Conservation (phyloP, 2,888 invertebrate genomes). For the Odontomyia ornata region DNA sequence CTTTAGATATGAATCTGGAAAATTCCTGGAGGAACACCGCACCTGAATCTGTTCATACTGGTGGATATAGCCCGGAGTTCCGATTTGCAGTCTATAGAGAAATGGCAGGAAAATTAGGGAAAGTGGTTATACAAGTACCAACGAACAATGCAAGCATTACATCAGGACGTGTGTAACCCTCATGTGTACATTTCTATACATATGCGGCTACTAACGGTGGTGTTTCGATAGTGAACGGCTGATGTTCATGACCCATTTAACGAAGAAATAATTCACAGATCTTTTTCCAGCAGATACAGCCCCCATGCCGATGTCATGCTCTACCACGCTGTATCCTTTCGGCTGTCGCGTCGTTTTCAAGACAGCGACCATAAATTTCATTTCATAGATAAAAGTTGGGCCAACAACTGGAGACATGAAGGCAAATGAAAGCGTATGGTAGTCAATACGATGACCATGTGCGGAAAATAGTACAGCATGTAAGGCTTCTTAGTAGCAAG, state of each 20-base stretch:
- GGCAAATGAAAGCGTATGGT: constrained; percentile 31
- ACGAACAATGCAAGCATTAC: too few species aligned
- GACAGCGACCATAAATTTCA: constrained; percentile 38
- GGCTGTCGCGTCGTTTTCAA: constrained; percentile 18
- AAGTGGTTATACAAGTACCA: neutral
- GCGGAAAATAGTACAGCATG: neutral
- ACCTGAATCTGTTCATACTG: neutral
- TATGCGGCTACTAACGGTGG: neutral
- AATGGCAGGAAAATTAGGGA: neutral
- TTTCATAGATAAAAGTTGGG: constrained; percentile 24
- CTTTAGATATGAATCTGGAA: neutral
- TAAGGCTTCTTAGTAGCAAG: neutral
- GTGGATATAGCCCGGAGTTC: neutral
- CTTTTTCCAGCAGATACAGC: constrained; percentile 41
- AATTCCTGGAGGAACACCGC: neutral
- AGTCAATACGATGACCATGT: neutral
- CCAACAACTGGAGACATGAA: constrained; percentile 19
- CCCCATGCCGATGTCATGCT: constrained; percentile 25
- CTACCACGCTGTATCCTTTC: constrained; percentile 24
- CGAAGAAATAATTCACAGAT: constrained; percentile 45
- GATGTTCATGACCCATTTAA: constrained; percentile 49
- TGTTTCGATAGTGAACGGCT: constrained; percentile 35
- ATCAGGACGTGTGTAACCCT: neutral
- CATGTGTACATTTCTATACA: neutral
- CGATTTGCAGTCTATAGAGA: neutral